Evolutionary conservation across 2,113 vertebrate species (phyloP), one percentile per base, ranked within the genome.

Genomic region (Dipodomys spectabilis): DNA sequence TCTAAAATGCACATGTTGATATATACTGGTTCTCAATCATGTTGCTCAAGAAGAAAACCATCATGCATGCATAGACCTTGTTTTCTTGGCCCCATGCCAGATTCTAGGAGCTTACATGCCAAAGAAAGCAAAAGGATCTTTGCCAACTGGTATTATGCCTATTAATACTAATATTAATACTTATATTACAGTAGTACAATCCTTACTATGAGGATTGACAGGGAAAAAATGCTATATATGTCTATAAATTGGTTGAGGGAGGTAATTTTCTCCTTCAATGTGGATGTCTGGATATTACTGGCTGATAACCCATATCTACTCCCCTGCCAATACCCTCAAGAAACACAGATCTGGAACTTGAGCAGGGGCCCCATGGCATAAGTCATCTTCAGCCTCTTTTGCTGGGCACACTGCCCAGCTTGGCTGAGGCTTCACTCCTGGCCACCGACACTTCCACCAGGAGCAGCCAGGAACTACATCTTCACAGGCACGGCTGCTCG

Each of bases 271-370:
- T 83, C 98, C 99, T 96, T 99, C 99, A 20, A 99, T 99, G 60
- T 99, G 99, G 99, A 99, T 99, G 99, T 99, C 99, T 98, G 99
- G 99, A 98, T 99, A 99, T 97, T 99, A 98, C 99, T 99, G 99
- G 99, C 98, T 99, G 95, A 99, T 98, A 90, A 98, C 99, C 98
- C 98, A 98, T 99, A 97, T 99, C 98, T 99, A 99, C 98, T 99
- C 99, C 97, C 99, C 99, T 7, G 99, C 98, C 99, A 98, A 98
- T 99, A 99, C 75, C 99, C 99, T 99, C 99, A 99, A 99, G 99
- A 99, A 97, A 99, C 98, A 94, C 99, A 99, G 82, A 99, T 99
- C 93, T 99, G 99, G 95, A 99, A 99, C 97, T 99, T 99, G 75
- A 99, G 99, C 75, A 99, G 98, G 25, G 99, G 99, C 44, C 99